Base-by-base conservation (phyloP, 2,113 vertebrate species). In the Aleadryas rufinucha region DNA sequence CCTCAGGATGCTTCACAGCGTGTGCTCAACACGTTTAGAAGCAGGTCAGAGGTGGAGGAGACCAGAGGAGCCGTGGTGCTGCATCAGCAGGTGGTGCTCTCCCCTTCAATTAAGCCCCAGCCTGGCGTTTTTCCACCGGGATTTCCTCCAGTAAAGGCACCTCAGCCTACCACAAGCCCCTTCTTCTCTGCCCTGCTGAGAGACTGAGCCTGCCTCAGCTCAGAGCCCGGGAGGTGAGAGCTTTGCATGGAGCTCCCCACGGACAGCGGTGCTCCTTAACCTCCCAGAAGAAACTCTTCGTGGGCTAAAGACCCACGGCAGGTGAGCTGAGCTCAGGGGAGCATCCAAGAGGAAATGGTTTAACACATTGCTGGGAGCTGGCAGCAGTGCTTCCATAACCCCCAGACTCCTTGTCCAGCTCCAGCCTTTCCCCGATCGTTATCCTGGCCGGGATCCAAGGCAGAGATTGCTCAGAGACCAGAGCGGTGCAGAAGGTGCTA, bases 31-130 rank as follows among this genome's bases (percentile, higher is more conserved):
- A 35, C 2, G 7, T 30, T 42, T 10, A 17, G 41, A 57, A 75
- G 54, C 5, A 1, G 45, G 47, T 17, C 33, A 15, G 54, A 65
- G 80, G 66, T 41, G 16, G 26, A 41, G 71, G 42, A 68, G 30
- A 26, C 3, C 56, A 14, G 37, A 26, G 65, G 65, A 92, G 68
- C 56, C 8, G 0, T 15, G 61, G 37, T 45, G 65, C 94, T 60
- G 37, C 1, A 93, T 89, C 91, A 94, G 94, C 90, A 95, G 92
- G 89, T 95, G 92, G 94, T 93, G 90, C 92, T 94, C 93, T 95
- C 86, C 74, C 59, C 93, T 94, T 89, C 91, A 16, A 50, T 61
- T 50, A 26, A 94, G 2, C 33, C 69, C 27, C 30, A 42, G 45
- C 42, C 69, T 50, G 83, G 76, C 7, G 3, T 63, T 88, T 84